A percentile compares a stretch with the other conserved stretches of the same genome.
These are phyloP conservation scores for Anarrhichthys ocellatus DNA, from an alignment of 2,113 vertebrate genomes.

Conservation along the genomic window DNA sequence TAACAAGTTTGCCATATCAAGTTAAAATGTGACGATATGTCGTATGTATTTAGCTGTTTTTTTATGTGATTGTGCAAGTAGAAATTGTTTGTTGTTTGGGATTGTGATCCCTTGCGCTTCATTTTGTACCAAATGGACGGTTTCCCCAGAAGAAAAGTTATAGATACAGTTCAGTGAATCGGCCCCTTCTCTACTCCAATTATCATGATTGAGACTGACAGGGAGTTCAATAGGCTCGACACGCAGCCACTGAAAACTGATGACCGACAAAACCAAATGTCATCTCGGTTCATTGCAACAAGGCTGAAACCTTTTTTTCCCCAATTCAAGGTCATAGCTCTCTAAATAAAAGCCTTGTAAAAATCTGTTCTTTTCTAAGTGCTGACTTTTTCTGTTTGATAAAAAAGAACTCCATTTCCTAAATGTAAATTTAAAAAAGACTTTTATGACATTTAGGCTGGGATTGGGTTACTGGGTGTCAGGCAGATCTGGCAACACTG, in stretches of 20 bases:
- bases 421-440: no score
- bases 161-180: background rate
- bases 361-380: background rate
- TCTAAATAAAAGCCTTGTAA: background rate
- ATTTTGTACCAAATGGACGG: background rate
- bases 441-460: background rate
- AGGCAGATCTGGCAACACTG: background rate
- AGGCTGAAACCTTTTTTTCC: background rate
- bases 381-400: background rate
- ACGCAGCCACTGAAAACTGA: slow-evolving; percentile 17
- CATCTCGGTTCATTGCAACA: background rate
- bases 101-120: background rate
- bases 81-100: background rate
- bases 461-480: background rate
- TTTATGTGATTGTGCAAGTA: background rate
- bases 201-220: slow-evolving; percentile 48
- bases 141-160: slow-evolving; percentile 5
- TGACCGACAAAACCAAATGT: slow-evolving; percentile 20
- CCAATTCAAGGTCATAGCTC: background rate
- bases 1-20: background rate
- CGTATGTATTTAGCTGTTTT: background rate
- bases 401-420: background rate
- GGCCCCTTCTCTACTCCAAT: background rate
- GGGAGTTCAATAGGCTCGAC: slow-evolving; percentile 23
- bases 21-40: background rate